Base-by-base conservation (phyloP, 2,113 vertebrate genomes). In the Actenoides lindsayi region DNA sequence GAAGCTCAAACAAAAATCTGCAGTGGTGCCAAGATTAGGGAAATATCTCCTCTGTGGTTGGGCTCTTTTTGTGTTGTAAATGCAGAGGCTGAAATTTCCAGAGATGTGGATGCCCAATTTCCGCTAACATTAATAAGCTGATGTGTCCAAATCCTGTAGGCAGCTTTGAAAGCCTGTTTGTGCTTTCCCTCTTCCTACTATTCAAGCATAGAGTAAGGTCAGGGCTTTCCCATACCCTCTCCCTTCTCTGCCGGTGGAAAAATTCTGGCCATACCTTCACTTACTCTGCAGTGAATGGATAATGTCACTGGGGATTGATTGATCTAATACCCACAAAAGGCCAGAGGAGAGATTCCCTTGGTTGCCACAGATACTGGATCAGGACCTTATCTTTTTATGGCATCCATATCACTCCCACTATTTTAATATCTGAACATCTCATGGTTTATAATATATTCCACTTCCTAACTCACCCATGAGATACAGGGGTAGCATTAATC, bases 331-430 rank as follows among this genome's bases (percentile, higher is more conserved):
- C 84, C 96, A 97, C 95, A 97, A 97, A 97, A 96, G 96, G 89
- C 91, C 89, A 96, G 96, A 96, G 95, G 91, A 97, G 94, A 97
- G 96, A 97, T 97, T 97, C 96, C 95, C 96, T 96, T 93, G 96
- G 96, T 97, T 97, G 96, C 96, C 96, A 96, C 96, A 97, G 96
- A 97, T 97, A 97, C 96, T 97, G 95, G 96, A 97, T 97, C 95
- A 96, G 94, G 96, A 97, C 96, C 95, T 93, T 97, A 97, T 96
- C 91, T 97, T 96, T 96, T 96, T 96, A 95, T 79, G 91, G 91
- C 87, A 93, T 88, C 94, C 96, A 94, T 96, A 97, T 95, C 67
- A 85, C 60, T 95, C 89, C 56, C 89, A 84, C 78, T 94, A 96
- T 95, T 97, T 96, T 97, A 95, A 95, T 97, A 96, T 96, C 94